Evolutionary conservation across 2,888 invertebrate genomes (phyloP).

Genomic region (Epistrophella euchroma): DNA sequence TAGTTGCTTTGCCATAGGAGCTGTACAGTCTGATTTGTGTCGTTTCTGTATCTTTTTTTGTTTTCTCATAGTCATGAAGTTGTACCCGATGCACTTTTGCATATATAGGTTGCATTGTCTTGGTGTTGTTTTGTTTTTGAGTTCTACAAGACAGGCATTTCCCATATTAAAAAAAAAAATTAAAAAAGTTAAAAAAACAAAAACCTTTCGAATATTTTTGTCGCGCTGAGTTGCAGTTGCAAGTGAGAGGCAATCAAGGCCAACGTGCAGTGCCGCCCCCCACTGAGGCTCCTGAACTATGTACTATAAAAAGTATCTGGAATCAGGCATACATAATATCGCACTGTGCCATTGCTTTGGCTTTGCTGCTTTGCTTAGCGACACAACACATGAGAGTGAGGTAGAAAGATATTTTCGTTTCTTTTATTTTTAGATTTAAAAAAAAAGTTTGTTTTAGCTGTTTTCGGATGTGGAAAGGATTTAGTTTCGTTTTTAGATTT

Average conservation of each 20-base stretch:
- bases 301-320: constrained; percentile 26
- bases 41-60: constrained; percentile 24
- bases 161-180: constrained; percentile 32
- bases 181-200: constrained; percentile 28
- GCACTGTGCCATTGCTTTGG: constrained; percentile 16
- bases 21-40: constrained; percentile 15
- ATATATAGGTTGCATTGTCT: constrained; percentile 37
- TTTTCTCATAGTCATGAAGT: constrained; percentile 32
- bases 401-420: constrained; percentile 45
- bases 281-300: constrained; percentile 54
- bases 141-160: constrained; percentile 27
- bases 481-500: constrained; percentile 62
- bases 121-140: neutral
- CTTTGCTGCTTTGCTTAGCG: constrained; percentile 31
- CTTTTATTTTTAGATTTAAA: constrained; percentile 62
- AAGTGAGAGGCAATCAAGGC: constrained; percentile 69
- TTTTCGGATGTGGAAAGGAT: constrained; percentile 58
- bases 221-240: constrained; percentile 43
- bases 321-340: constrained; percentile 45
- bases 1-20: constrained; percentile 59
- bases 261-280: constrained; percentile 68
- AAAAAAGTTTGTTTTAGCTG: constrained; percentile 38
- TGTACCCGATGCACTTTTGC: constrained; percentile 42
- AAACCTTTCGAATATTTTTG: constrained; percentile 67
- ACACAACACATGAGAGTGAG: constrained; percentile 29